Evolutionary conservation across 2,797 vertebrate genomes (phyloP).

Genomic region (Anableps anableps): DNA sequence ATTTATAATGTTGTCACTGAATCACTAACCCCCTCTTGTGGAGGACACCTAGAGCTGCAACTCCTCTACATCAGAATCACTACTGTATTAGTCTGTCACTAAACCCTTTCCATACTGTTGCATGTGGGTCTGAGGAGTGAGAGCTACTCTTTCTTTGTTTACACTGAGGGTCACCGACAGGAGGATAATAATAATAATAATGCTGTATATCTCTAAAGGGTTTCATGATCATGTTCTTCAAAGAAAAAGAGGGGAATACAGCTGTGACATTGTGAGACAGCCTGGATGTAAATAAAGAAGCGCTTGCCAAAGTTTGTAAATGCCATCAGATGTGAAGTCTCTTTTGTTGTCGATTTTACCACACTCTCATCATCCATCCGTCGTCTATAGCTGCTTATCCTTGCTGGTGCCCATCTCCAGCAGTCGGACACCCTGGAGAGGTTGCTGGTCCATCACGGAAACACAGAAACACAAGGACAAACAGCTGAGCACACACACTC

Average conservation of each 20-base stretch:
- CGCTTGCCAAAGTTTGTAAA: conserved; percentile 89
- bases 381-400: too few species aligned
- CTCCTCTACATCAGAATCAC: conserved; percentile 44
- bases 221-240: conserved; percentile 50
- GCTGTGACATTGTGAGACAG: conserved; percentile 78
- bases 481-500: too few species aligned
- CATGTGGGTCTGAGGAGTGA: conserved; percentile 70
- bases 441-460: too few species aligned
- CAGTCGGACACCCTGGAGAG: too few species aligned
- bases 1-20: conserved; percentile 62
- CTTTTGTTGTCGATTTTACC: conserved; percentile 32
- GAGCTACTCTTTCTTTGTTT: conserved; percentile 66
- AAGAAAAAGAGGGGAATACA: conserved; percentile 65
- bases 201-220: conserved; percentile 59
- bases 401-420: too few species aligned
- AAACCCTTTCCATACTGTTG: conserved; percentile 54
- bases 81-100: conserved; percentile 52
- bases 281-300: conserved; percentile 88
- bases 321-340: conserved; percentile 63
- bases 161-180: conserved; percentile 61
- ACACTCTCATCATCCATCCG: neutral
- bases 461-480: too few species aligned
- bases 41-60: conserved; percentile 56
- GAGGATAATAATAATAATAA: conserved; percentile 45
- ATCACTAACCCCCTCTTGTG: conserved; percentile 73